A percentile compares a stretch with the other conserved stretches of the same genome.
phyloP scores from a whole-genome alignment of 2,113 vertebrate species.

The Sigmodon hispidus region DNA sequence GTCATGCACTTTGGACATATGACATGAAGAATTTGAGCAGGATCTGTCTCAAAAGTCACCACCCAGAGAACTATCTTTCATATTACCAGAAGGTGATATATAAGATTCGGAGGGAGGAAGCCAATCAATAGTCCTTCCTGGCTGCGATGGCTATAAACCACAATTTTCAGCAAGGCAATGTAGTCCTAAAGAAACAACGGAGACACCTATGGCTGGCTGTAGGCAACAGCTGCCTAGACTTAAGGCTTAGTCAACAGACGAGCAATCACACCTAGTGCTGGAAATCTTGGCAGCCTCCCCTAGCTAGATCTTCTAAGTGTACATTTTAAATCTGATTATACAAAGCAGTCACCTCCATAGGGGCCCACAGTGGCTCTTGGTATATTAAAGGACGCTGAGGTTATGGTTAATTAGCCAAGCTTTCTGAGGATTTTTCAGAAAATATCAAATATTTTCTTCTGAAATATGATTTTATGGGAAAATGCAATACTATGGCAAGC shows the following conservation, averaged over 20 bases:
- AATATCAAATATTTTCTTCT: conserved; percentile 1
- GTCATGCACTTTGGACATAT: background rate
- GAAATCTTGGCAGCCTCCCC: background rate
- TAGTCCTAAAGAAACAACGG: no score
- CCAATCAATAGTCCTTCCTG: background rate
- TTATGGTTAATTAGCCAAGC: background rate
- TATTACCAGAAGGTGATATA: background rate
- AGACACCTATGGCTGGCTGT: background rate
- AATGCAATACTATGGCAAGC: background rate
- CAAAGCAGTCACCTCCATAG: background rate
- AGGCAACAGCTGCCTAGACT: background rate
- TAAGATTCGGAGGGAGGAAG: background rate
- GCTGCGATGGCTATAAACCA: background rate
- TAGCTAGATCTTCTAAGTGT: background rate
- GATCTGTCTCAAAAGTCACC: background rate
- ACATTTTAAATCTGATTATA: background rate
- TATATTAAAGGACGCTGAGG: background rate
- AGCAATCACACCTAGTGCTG: background rate
- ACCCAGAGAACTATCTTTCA: background rate
- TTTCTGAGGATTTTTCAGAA: conserved; percentile 11
- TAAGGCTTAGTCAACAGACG: background rate
- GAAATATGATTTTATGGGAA: conserved; percentile 7
- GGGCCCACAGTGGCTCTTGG: background rate
- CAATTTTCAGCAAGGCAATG: background rate
- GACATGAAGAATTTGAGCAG: background rate